Base-by-base conservation (phyloP, 2,113 vertebrate species). In the Archilochus colubris region DNA sequence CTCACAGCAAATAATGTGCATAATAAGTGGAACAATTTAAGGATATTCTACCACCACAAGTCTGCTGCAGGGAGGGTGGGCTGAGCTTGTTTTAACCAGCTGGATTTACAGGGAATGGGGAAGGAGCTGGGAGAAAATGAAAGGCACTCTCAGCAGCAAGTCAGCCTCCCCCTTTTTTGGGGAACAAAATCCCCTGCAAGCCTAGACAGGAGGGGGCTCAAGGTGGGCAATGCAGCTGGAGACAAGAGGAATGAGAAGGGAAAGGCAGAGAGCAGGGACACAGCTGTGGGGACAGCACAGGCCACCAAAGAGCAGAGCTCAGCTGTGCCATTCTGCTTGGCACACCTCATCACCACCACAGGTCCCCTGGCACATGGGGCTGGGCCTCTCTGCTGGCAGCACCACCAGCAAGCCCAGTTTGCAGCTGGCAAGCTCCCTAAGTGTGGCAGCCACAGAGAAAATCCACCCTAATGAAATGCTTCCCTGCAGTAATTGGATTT, bases 401-500 rank as follows among this genome's bases (percentile, higher is more conserved):
- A 6, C 12, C 14, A 7, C 2, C 69, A 59, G 54, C 0, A 0
- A 55, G 19, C 33, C 48, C 1, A 0, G 25, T 19, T 0, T 8
- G 25, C 2, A 0, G 10, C 12, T 2, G 33, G 7, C 20, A 0
- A 63, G 48, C 48, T 83, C 57, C 67, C 54, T 1, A 1, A 1
- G 11, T 8, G 17, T 43, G 59, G 76, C 77, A 69, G 17, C 51
- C 10, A 0, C 14, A 3, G 75, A 77, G 84, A 33, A 93, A 90
- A 96, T 77, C 90, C 88, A 6, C 81, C 74, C 51, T 92, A 79
- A 93, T 91, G 67, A 95, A 96, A 89, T 3, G 5, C 48, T 96
- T 93, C 87, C 48, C 74, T 53, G 1, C 92, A 63, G n/a, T 91
- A 94, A 94, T 79, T 96, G 88, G 79, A 86, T 97, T 96, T 82